phyloP scores from a whole-genome alignment of 2,113 vertebrate genomes.

The Galbula dea region DNA sequence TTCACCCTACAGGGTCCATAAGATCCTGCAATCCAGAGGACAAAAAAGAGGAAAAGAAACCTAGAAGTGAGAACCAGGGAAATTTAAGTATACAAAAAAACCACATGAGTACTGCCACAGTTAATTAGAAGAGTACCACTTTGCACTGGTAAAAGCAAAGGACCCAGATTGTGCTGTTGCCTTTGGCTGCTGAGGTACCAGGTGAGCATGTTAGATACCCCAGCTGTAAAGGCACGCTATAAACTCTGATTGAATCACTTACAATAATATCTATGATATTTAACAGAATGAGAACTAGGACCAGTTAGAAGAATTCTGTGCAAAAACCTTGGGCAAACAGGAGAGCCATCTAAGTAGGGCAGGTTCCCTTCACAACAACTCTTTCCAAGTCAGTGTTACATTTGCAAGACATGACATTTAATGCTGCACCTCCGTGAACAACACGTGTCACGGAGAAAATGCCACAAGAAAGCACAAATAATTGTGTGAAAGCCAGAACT shows the following conservation, averaged over 20 bases:
- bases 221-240: not conserved
- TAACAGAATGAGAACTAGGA: not conserved
- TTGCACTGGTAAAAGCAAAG: not conserved
- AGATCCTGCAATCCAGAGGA: not conserved
- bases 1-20: not conserved
- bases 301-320: not conserved
- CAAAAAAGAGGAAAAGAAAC: not conserved
- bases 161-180: not conserved
- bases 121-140: not conserved
- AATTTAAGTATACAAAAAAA: not conserved
- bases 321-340: not conserved
- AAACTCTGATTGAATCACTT: not conserved
- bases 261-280: not conserved
- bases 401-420: conserved; percentile 23
- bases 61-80: not conserved
- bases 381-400: not conserved
- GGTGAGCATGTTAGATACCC: not conserved
- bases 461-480: conserved; percentile 13
- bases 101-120: too few relatives aligned
- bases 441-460: not conserved
- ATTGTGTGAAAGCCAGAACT: not conserved
- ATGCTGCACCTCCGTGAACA: not conserved
- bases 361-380: not conserved
- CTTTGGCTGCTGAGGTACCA: not conserved
- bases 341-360: not conserved